A percentile compares a stretch with the other conserved stretches of the same genome.
These are phyloP conservation scores for Meiosimyza decipiens DNA, from an alignment of 2,888 invertebrate genomes.

Conservation along the genomic window DNA sequence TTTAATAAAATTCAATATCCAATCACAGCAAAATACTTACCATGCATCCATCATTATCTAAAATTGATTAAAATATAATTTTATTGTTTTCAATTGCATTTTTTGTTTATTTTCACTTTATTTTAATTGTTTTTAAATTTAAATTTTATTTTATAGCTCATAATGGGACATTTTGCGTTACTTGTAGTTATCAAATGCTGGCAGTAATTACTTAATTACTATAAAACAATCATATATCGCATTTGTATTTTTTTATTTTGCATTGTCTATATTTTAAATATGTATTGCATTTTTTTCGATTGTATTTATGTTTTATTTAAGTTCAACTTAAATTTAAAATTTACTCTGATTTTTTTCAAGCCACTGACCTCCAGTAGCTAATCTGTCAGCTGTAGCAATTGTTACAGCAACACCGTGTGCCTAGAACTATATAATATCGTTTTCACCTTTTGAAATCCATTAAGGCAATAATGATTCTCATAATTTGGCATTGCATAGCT, in stretches of 20 bases:
- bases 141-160: conserved; percentile 43
- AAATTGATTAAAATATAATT: conserved; percentile 23
- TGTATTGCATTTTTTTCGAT: conserved; percentile 51
- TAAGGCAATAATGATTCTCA: neutral
- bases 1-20: no score
- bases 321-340: conserved; percentile 28
- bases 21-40: no score
- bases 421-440: no score
- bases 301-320: conserved; percentile 34
- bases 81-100: conserved; percentile 35
- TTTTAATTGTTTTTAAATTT: conserved; percentile 32
- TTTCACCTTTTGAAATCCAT: no score
- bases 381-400: no score
- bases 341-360: neutral
- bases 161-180: conserved; percentile 51
- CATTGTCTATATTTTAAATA: conserved; percentile 57
- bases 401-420: no score
- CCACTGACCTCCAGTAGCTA: neutral
- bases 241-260: conserved; percentile 18
- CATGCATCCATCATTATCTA: neutral
- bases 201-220: conserved; percentile 26
- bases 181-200: conserved; percentile 45
- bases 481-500: no score
- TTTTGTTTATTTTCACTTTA: conserved; percentile 42
- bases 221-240: neutral